Percentiles rank a stretch among this genome's conserved stretches.
These are phyloP conservation scores for Hystrix brachyura DNA, from an alignment of 2,113 vertebrate genomes.

Conservation along the genomic window DNA sequence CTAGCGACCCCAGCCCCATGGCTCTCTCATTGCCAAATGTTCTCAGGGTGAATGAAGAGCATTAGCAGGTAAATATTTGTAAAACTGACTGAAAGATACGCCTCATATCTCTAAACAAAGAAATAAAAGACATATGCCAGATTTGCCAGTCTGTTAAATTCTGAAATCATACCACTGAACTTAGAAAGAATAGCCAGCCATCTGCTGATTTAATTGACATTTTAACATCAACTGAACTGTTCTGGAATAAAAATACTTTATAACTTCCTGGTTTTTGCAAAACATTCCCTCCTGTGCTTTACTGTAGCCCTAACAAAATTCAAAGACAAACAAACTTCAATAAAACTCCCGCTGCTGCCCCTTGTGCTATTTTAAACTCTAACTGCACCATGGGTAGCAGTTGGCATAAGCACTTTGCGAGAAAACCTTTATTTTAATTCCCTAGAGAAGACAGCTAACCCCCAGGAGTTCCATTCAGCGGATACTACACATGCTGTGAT, in stretches of 20 bases:
- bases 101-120: background rate
- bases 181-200: slow-evolving; percentile 51
- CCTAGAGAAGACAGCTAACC: slow-evolving; percentile 9
- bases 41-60: accelerated
- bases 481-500: background rate
- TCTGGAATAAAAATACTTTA: slow-evolving; percentile 66
- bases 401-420: slow-evolving; percentile 29
- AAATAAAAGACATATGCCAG: background rate
- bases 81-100: background rate
- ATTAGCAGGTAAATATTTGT: background rate
- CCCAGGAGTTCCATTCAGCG: slow-evolving; percentile 44
- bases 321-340: slow-evolving; percentile 60
- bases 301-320: slow-evolving; percentile 44
- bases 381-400: background rate
- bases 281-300: slow-evolving; percentile 65
- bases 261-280: slow-evolving; percentile 61
- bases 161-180: slow-evolving; percentile 29
- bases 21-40: background rate
- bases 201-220: slow-evolving; percentile 72
- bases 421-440: slow-evolving; percentile 60
- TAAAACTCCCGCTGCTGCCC: background rate
- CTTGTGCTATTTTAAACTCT: slow-evolving; percentile 43
- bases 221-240: slow-evolving; percentile 48
- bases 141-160: slow-evolving; percentile 50
- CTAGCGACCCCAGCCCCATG: background rate